These are phyloP conservation scores for Megalops atlanticus DNA, from an alignment of 2,113 vertebrate genomes.

Conservation along the genomic window DNA sequence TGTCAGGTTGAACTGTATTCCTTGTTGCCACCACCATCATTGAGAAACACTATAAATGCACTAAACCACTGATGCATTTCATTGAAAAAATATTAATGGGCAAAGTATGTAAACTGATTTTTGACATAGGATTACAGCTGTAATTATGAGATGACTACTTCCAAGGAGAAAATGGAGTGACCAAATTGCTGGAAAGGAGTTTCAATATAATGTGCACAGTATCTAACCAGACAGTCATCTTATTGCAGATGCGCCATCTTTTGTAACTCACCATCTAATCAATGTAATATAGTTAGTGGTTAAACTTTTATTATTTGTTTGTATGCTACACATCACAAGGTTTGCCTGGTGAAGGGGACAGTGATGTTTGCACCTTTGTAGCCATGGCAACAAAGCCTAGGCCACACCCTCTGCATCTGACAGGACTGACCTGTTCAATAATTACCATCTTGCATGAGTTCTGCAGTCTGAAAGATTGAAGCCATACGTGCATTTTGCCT, in stretches of 20 bases:
- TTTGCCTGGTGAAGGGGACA: not conserved
- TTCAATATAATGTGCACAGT: not conserved
- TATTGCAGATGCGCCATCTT: too few species aligned
- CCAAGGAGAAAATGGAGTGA: not conserved
- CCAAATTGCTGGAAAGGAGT: not conserved
- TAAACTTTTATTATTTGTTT: too few species aligned
- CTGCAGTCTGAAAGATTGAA: not conserved
- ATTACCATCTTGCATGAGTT: not conserved
- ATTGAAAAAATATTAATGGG: not conserved
- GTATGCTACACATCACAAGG: not conserved
- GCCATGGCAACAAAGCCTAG: not conserved
- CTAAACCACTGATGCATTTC: not conserved
- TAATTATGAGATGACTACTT: not conserved
- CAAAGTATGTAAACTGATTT: not conserved
- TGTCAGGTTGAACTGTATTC: not conserved
- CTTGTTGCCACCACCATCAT: not conserved
- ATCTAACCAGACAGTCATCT: not conserved
- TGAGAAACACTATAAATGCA: not conserved
- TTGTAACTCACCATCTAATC: too few species aligned
- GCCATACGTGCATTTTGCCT: conserved; percentile 45
- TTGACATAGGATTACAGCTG: too few species aligned
- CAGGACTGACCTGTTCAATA: not conserved
- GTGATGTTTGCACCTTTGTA: not conserved
- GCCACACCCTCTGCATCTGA: not conserved
- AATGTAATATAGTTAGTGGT: too few species aligned